Evolutionary conservation across 2,888 invertebrate species (phyloP).

Genomic region (Trachelus troglodyta): DNA sequence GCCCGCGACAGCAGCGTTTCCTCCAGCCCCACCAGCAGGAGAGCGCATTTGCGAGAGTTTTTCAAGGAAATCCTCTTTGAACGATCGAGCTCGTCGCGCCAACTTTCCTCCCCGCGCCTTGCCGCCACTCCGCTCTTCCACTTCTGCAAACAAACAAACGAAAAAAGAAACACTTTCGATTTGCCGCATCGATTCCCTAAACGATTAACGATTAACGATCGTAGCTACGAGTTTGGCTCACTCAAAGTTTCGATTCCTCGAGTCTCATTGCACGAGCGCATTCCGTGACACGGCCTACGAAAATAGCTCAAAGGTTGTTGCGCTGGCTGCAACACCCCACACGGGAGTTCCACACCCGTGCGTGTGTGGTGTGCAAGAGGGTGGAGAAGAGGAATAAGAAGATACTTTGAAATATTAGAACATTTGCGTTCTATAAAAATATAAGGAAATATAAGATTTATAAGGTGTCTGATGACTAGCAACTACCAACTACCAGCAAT

Average conservation of each 20-base stretch:
- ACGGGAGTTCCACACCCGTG: too few species aligned
- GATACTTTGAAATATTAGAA: neutral
- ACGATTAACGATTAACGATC: constrained; percentile 8
- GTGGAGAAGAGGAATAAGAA: too few species aligned
- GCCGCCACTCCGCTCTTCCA: constrained; percentile 72
- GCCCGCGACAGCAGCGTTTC: constrained; percentile 36
- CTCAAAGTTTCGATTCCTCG: neutral
- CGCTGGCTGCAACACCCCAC: constrained; percentile 40
- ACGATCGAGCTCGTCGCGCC: constrained; percentile 88
- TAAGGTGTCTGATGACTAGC: too few species aligned
- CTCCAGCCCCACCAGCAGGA: constrained; percentile 67
- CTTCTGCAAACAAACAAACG: constrained; percentile 48
- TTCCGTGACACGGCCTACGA: constrained; percentile 59
- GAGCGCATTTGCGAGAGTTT: constrained; percentile 92
- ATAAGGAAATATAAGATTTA: too few species aligned
- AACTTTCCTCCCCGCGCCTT: constrained; percentile 87
- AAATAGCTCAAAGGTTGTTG: constrained; percentile 64
- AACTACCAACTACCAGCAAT: too few species aligned
- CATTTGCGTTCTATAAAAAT: too few species aligned
- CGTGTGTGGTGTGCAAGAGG: too few species aligned
- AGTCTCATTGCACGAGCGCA: constrained; percentile 37
- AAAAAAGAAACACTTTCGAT: constrained; percentile 12
- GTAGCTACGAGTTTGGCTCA: constrained; percentile 6
- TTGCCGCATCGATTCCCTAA: neutral
- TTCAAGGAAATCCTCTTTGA: constrained; percentile 93